phyloP scores from a whole-genome alignment of 2,888 invertebrate genomes.

The Kryphioiulus occultus region DNA sequence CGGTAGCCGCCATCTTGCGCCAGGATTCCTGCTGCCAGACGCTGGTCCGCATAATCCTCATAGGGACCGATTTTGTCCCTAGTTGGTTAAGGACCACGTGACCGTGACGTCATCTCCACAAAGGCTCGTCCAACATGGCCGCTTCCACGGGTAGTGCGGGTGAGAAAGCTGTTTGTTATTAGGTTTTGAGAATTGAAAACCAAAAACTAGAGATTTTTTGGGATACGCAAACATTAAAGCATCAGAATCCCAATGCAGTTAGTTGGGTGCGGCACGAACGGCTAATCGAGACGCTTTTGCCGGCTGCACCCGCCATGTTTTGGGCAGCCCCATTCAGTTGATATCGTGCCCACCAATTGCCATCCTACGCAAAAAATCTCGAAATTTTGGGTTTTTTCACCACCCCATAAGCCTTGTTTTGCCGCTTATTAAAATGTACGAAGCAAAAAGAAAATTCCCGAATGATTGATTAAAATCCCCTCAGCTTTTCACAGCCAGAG shows the following conservation, averaged over 20 bases:
- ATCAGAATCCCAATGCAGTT: background rate
- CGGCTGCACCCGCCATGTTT: conserved; percentile 33
- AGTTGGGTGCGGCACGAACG: background rate
- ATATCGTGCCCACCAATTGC: background rate
- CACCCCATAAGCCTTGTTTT: background rate
- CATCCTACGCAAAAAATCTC: background rate
- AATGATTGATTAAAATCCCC: background rate
- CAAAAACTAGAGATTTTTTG: background rate
- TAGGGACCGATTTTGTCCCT: background rate
- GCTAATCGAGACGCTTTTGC: background rate
- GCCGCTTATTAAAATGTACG: background rate
- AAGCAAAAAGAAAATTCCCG: background rate
- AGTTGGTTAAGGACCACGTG: background rate
- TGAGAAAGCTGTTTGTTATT: conserved; percentile 47
- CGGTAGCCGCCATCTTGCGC: background rate
- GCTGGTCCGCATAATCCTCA: background rate
- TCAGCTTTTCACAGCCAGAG: background rate
- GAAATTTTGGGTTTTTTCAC: background rate
- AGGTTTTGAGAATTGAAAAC: background rate
- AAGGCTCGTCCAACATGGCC: conserved; percentile 53
- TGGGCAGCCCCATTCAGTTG: conserved; percentile 41
- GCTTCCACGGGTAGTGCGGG: conserved; percentile 54
- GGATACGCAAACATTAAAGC: background rate
- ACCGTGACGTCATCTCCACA: conserved; percentile 36
- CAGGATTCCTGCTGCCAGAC: background rate